Evolutionary conservation across 2,113 vertebrate species (phyloP), one percentile per base, ranked within the genome.

Genomic region (Tyrannus savana): DNA sequence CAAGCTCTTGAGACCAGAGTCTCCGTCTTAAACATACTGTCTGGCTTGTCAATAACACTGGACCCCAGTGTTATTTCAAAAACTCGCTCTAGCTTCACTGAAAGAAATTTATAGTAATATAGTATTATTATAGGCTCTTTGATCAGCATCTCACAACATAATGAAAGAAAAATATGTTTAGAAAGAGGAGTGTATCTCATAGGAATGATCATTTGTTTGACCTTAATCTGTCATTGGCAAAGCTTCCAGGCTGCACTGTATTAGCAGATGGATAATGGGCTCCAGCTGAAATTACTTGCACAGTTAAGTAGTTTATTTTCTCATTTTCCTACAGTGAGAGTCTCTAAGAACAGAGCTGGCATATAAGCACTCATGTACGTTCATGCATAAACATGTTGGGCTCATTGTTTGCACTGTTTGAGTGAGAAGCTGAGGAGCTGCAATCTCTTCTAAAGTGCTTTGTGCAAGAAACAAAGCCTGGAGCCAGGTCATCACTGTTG

Each of bases 191-290:
- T 5, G 33, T 60, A 42, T 95, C 60, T 87, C 19, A 1, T 35
- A 68, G 64, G 83, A 90, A 79, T 39, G 28, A 75, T 90, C 41
- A 89, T 63, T 60, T 89, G 46, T 96, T 86, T 96, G 96, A 96
- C 97, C 90, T 95, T 97, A 97, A 98, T 98, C 96, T 96, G 95
- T 87, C 60, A 59, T 69, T 95, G 95, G 95, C 94, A 96, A 88
- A 86, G 74, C 64, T 82, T 88, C 62, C 84, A 66, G 89, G 92
- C 95, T 96, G 95, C 80, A 41, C 81, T 94, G 97, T 59, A 96
- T 96, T 96, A 97, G 95, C 97, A 93, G 96, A 93, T 77, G 94
- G 97, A 87, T 98, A 97, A 97, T 97, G 97, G 97, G 92, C 97
- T 98, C 95, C 88, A 92, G 91, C 93, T 96, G 82, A 97, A 97